A percentile compares a stretch with the other conserved stretches of the same genome.
phyloP scores from a whole-genome alignment of 2,888 invertebrate species.

The Gortyna flavago region DNA sequence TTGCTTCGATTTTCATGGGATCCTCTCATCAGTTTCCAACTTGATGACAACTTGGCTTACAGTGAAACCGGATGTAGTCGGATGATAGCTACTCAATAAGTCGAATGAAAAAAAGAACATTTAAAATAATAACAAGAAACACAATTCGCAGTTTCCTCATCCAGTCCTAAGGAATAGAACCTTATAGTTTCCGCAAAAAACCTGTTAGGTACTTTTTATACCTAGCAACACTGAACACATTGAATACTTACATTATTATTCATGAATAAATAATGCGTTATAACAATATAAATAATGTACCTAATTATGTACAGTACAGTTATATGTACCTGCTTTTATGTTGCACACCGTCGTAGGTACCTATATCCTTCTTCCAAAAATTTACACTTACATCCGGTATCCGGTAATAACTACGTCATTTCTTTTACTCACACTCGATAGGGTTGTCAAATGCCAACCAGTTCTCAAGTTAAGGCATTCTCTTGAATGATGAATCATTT shows the following conservation, averaged over 20 bases:
- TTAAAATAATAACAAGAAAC: not conserved
- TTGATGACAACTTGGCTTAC: too few relatives aligned
- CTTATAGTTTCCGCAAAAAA: conserved; percentile 9
- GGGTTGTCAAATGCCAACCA: conserved; percentile 36
- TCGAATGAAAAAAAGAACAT: not conserved
- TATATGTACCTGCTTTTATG: conserved; percentile 34
- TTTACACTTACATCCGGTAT: conserved; percentile 71
- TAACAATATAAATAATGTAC: conserved; percentile 36
- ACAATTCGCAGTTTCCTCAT: not conserved
- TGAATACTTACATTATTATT: conserved; percentile 20
- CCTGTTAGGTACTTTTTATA: conserved; percentile 18
- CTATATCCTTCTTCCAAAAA: conserved; percentile 76
- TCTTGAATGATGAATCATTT: not conserved
- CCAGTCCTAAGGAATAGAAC: conserved; percentile 25
- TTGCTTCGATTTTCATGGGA: too few relatives aligned
- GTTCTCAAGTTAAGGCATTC: conserved; percentile 13
- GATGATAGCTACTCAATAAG: too few relatives aligned
- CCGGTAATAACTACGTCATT: conserved; percentile 71
- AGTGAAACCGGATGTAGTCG: too few relatives aligned
- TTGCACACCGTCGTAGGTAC: conserved; percentile 29
- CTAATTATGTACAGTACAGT: conserved; percentile 48
- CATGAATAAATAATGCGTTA: conserved; percentile 17
- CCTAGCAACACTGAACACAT: conserved; percentile 10
- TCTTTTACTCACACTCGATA: conserved; percentile 37
- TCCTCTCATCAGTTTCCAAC: too few relatives aligned